phyloP scores from a whole-genome alignment of 2,888 invertebrate genomes.

The Chouioia cunea region DNA sequence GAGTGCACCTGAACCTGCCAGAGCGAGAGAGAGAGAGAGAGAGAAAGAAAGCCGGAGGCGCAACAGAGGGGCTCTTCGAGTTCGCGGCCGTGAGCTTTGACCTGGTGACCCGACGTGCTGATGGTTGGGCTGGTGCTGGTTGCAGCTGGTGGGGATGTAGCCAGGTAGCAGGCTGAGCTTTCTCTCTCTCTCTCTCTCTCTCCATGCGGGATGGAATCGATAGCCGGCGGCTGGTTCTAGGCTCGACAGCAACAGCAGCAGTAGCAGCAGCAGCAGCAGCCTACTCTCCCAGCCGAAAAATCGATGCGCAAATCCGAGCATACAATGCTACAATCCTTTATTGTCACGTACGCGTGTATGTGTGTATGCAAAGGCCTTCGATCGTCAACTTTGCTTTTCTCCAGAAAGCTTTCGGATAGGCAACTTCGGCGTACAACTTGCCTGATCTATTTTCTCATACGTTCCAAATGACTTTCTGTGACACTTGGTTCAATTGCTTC shows the following conservation, averaged over 20 bases:
- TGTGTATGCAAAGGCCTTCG: no score
- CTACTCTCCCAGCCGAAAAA: constrained; percentile 19
- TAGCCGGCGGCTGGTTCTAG: constrained; percentile 56
- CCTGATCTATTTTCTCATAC: no score
- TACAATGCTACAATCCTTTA: constrained; percentile 1
- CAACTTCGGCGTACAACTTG: no score
- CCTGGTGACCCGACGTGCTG: constrained; percentile 64
- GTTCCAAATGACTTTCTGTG: no score
- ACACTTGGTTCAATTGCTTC: no score
- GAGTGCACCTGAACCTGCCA: no score
- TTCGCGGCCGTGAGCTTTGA: constrained; percentile 66
- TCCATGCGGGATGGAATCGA: constrained; percentile 63
- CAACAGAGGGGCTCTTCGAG: constrained; percentile 58
- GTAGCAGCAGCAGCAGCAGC: not conserved
- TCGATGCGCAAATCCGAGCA: constrained; percentile 32
- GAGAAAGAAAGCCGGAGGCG: constrained; percentile 26
- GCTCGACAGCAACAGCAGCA: constrained; percentile 49
- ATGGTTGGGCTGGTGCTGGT: constrained; percentile 45
- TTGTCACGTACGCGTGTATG: no score
- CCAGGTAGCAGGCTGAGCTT: constrained; percentile 24
- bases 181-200: constrained; percentile 51
- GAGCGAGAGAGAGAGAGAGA: no score
- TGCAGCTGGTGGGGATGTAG: constrained; percentile 29
- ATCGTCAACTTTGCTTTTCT: no score
- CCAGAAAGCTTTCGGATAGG: no score